Base-by-base conservation (phyloP, 2,888 invertebrate genomes). In the Lasiommata megera region DNA sequence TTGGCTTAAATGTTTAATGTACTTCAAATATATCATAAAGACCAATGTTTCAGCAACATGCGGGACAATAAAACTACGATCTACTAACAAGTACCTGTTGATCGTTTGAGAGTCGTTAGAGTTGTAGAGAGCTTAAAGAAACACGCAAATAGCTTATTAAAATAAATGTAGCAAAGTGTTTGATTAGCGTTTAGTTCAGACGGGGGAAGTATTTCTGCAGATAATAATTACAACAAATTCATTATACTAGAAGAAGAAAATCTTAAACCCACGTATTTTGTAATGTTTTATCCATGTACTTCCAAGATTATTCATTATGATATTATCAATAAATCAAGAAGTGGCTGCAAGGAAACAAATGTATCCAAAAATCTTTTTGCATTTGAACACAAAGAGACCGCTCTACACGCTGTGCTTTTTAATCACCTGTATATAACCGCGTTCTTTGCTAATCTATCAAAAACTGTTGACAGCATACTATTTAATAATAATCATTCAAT, bases 401-500 rank as follows among this genome's bases (percentile, higher is more conserved):
- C 1, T 18, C 12, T 44, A 1, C 12, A 6, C 14, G n/a, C 34
- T 17, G n/a, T n/a, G 16, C 31, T 34, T 17, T 34, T 18, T 47
- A 28, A 47, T 47, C 11, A 34, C 18, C 34, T 17, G 17, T 18
- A 12, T n/a, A n/a, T n/a, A 34, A 16, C 36, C 17, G 36, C 43
- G 44, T 31, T 38, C 44, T 28, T 6, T 23, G 11, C 52, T 47
- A 17, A 41, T 51, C 29, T 44, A 16, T 34, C 29, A 43, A 18
- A 44, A 11, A 46, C 53, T 9, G 23, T 44, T 43, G 50, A n/a
- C n/a, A n/a, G n/a, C 40, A 41, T n/a, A 41, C 40, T 16, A 46
- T 31, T 68, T 64, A 73, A 74, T 76, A 75, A 69, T 73, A 71
- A 71, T 29, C 64, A 63, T 63, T 76, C 65, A 64, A 72, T 73